These are phyloP conservation scores for Drosophila peninsularis DNA, from an alignment of 2,888 invertebrate genomes.

Conservation along the genomic window DNA sequence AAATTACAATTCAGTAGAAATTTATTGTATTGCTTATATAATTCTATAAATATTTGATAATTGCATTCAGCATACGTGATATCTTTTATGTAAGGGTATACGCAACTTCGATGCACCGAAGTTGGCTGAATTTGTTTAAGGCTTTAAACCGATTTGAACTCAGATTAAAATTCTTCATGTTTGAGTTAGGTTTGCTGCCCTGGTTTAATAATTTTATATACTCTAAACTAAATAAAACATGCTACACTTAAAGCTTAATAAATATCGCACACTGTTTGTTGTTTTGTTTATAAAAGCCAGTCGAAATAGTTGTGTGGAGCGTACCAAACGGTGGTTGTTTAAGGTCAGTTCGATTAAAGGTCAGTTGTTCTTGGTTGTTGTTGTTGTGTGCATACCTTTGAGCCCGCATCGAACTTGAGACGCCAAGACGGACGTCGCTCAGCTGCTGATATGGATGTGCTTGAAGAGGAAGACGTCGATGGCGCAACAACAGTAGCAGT, in stretches of 20 bases:
- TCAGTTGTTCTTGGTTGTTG: slow-evolving; percentile 50
- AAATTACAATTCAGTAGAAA: background rate
- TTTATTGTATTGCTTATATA: background rate
- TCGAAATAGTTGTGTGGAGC: slow-evolving; percentile 30
- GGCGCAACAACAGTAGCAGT: slow-evolving; percentile 38
- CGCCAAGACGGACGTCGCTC: slow-evolving; percentile 97
- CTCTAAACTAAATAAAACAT: slow-evolving; percentile 32
- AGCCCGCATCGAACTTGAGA: slow-evolving; percentile 94
- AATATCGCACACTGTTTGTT: slow-evolving; percentile 25
- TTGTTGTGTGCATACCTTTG: slow-evolving; percentile 89
- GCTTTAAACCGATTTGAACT: background rate
- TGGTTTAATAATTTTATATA: slow-evolving; percentile 25
- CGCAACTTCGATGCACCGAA: slow-evolving; percentile 30
- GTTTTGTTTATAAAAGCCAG: slow-evolving; percentile 39
- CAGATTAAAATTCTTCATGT: background rate
- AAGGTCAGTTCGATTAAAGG: slow-evolving; percentile 36
- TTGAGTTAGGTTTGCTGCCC: background rate
- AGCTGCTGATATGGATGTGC: slow-evolving; percentile 65
- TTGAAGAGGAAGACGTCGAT: slow-evolving; percentile 46
- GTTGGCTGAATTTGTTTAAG: background rate
- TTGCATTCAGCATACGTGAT: background rate
- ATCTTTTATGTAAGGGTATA: slow-evolving; percentile 24
- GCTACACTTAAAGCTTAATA: slow-evolving; percentile 49
- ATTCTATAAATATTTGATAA: background rate
- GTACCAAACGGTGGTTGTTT: slow-evolving; percentile 9